Conservation (phyloP, 2,797 vertebrate genomes). For the Chromobotia macracanthus region DNA sequence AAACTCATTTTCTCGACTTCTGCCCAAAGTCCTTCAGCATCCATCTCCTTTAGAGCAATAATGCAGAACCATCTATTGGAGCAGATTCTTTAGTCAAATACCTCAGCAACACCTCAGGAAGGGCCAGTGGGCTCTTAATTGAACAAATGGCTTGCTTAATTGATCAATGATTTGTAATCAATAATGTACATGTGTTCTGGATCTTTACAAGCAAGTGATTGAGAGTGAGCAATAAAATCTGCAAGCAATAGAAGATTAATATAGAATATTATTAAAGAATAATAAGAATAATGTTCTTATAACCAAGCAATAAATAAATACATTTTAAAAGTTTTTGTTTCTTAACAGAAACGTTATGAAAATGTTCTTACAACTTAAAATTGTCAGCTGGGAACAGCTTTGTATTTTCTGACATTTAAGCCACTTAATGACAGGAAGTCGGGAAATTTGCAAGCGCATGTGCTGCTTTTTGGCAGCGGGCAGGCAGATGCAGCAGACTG, state of each 20-base stretch:
- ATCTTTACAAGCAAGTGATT: constrained; percentile 77
- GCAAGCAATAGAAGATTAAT: no score
- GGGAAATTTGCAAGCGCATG: no score
- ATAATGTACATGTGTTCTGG: constrained; percentile 79
- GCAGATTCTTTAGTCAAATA: constrained; percentile 73
- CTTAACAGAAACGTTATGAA: no score
- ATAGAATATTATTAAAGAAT: no score
- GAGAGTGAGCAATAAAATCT: constrained; percentile 78
- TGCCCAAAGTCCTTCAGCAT: constrained; percentile 45
- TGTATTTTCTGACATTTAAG: neutral
- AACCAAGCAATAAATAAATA: no score
- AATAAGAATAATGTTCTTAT: no score
- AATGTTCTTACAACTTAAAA: no score
- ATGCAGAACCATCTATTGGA: constrained; percentile 74
- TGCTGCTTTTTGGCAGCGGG: neutral
- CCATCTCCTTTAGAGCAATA: constrained; percentile 75
- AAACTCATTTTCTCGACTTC: no score
- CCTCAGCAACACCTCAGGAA: constrained; percentile 67
- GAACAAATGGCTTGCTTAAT: constrained; percentile 83
- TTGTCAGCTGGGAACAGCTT: neutral
- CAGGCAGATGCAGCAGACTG: constrained; percentile 1
- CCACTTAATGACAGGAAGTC: no score
- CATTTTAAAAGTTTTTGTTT: no score
- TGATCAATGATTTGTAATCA: constrained; percentile 85
- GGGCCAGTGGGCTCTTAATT: constrained; percentile 72